phyloP scores from a whole-genome alignment of 2,888 invertebrate species.

The Torymus auratus region DNA sequence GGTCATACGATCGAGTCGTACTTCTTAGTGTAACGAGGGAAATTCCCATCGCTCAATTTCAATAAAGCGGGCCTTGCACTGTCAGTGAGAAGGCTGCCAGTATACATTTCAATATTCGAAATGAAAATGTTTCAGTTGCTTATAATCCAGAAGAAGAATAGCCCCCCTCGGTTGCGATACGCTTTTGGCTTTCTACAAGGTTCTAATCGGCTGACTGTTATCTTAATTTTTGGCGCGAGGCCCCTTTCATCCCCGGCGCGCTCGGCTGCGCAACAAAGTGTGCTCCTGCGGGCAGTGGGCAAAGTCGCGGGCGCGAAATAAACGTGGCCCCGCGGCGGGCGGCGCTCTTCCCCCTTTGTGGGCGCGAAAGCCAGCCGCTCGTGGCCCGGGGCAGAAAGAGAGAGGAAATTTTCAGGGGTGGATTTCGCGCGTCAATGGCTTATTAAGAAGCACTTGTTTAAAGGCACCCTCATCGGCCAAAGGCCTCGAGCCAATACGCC shows the following conservation, averaged over 20 bases:
- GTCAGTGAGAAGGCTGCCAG: too few relatives aligned
- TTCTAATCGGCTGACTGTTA: slow-evolving; percentile 2
- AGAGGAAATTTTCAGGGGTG: slow-evolving; percentile 74
- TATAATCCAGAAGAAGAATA: too few relatives aligned
- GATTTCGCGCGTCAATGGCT: slow-evolving; percentile 76
- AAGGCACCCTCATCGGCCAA: slow-evolving; percentile 73
- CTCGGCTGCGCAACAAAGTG: background rate
- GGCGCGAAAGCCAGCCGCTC: slow-evolving; percentile 41
- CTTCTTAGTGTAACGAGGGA: too few relatives aligned
- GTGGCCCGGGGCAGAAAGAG: slow-evolving; percentile 64
- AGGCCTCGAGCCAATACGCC: slow-evolving; percentile 70
- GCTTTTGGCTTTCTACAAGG: background rate
- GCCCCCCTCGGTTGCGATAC: too few relatives aligned
- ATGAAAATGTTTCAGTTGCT: too few relatives aligned
- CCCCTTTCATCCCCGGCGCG: background rate
- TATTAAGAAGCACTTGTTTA: slow-evolving; percentile 77
- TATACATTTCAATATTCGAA: too few relatives aligned
- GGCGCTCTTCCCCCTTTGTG: slow-evolving; percentile 54
- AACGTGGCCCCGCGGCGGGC: too few relatives aligned
- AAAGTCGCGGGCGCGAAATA: background rate
- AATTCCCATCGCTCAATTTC: too few relatives aligned
- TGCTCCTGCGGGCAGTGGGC: background rate
- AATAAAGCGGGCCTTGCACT: too few relatives aligned
- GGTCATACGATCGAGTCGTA: too few relatives aligned
- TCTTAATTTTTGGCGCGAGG: slow-evolving; percentile 13